Evolutionary conservation across 1,140 invertebrate species (phyloP), one percentile per base, ranked within the genome.

Genomic region (Drosophila bocki): DNA sequence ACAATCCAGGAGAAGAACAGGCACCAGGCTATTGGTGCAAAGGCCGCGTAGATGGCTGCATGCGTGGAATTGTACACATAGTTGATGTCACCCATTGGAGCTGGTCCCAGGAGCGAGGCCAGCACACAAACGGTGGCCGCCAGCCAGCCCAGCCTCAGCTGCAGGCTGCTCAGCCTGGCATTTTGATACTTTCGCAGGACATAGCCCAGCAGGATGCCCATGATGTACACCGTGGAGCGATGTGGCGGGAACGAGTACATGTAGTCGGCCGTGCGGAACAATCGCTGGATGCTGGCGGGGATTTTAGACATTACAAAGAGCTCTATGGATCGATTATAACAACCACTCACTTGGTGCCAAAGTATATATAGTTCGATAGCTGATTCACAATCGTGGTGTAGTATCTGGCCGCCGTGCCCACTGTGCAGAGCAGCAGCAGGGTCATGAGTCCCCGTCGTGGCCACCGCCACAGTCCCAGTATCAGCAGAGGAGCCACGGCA

Each of bases 1-100:
- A 95, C 94, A 8, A 95, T 93, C 96, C 96, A 96, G 19, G 93
- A 93, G 80, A 96, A 96, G 56, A 95, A 93, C 11, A 94, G 92
- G 78, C 95, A 96, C 95, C 95, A 96, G 9, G 94, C 94, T 48
- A 96, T 95, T 1, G 96, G 96, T 29, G 95, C 94, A 80, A 96
- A 95, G 15, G 96, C 95, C 35, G 96, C 95, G 74, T 96, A 96
- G 53, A 94, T 94, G 4, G 95, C 96, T 1, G 95, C 95, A 85
- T 96, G 94, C 2, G 93, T 92, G 6, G 94, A 93, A 78, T 95
- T 94, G 67, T 96, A 96, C 8, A 94, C 92, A 67, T 96, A 96
- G 82, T 94, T 92, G n/a, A 95, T 94, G 19, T 93, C 93, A 0
- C 95, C 94, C 96, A 96, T 96, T 50, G 94, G 93, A 1, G 95